Conservation (phyloP, 2,797 vertebrate genomes). For the Chloroceryle inda region DNA sequence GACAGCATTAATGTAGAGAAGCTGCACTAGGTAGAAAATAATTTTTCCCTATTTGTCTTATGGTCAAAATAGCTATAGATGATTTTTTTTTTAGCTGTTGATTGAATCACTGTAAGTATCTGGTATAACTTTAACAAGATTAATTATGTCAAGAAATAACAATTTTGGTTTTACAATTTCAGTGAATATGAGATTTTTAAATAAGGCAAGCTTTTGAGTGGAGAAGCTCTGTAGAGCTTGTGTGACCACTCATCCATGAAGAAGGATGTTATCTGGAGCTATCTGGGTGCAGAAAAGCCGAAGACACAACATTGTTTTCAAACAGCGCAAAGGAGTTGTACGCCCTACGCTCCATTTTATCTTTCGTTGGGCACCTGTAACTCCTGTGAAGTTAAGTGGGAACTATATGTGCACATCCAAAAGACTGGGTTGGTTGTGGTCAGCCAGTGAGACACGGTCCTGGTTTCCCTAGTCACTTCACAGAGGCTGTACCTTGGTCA, state of each 20-base stretch:
- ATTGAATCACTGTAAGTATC: neutral
- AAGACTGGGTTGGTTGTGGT: neutral
- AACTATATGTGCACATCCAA: rapidly evolving
- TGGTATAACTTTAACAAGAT: neutral
- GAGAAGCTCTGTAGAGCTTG: neutral
- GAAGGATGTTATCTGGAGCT: neutral
- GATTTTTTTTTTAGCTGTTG: neutral
- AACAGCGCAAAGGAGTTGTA: neutral
- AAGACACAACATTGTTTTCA: neutral
- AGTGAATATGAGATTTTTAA: neutral
- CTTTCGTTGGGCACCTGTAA: neutral
- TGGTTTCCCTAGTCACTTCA: rapidly evolving
- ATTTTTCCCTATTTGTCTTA: conserved; percentile 20
- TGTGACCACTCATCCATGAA: neutral
- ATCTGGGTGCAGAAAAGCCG: neutral
- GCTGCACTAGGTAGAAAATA: neutral
- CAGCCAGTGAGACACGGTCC: neutral
- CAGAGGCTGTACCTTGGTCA: rapidly evolving
- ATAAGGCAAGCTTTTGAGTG: neutral
- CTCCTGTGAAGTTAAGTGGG: neutral
- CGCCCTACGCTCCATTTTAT: rapidly evolving
- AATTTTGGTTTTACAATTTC: neutral
- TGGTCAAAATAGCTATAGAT: neutral
- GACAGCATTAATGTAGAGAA: conserved; percentile 15
- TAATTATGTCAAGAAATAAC: conserved; percentile 1